A percentile compares a stretch with the other conserved stretches of the same genome.
phyloP scores from a whole-genome alignment of 37 sponge, comb jelly and placozoan genomes.

The Bolinopsis microptera region DNA sequence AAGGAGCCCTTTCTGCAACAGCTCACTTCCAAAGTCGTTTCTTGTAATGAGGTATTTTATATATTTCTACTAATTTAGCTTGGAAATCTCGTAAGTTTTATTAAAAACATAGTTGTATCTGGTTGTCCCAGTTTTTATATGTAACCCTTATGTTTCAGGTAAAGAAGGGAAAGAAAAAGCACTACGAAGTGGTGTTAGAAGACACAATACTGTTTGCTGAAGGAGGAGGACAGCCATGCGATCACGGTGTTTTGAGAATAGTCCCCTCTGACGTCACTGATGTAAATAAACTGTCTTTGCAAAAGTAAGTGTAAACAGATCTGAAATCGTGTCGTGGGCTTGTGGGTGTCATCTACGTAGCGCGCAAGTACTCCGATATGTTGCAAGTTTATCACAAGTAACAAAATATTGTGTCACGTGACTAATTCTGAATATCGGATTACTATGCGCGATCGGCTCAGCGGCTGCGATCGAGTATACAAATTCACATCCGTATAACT shows the following conservation, averaged over 20 bases:
- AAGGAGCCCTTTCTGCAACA: conserved; percentile 19
- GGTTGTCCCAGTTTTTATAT: too few relatives aligned
- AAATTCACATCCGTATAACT: too few relatives aligned
- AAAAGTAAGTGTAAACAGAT: background rate
- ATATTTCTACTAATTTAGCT: too few relatives aligned
- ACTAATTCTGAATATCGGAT: too few relatives aligned
- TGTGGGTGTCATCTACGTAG: too few relatives aligned
- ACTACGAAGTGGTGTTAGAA: conserved; percentile 76
- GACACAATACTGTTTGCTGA: conserved; percentile 97
- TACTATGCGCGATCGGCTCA: too few relatives aligned
- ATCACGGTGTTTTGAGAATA: background rate
- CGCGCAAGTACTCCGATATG: background rate
- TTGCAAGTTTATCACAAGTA: background rate
- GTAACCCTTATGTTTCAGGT: conserved; percentile 58
- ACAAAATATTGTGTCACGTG: background rate
- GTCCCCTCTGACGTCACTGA: background rate
- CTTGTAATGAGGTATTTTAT: conserved; percentile 33
- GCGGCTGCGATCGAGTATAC: too few relatives aligned
- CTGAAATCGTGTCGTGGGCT: too few relatives aligned
- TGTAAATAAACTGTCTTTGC: background rate
- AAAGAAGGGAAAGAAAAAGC: conserved; percentile 66
- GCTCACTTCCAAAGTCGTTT: background rate
- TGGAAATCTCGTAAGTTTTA: too few relatives aligned
- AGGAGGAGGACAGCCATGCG: conserved; percentile 92
- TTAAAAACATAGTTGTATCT: too few relatives aligned